Conservation (phyloP, 2,888 invertebrate genomes). For the Pseudoips prasinana region DNA sequence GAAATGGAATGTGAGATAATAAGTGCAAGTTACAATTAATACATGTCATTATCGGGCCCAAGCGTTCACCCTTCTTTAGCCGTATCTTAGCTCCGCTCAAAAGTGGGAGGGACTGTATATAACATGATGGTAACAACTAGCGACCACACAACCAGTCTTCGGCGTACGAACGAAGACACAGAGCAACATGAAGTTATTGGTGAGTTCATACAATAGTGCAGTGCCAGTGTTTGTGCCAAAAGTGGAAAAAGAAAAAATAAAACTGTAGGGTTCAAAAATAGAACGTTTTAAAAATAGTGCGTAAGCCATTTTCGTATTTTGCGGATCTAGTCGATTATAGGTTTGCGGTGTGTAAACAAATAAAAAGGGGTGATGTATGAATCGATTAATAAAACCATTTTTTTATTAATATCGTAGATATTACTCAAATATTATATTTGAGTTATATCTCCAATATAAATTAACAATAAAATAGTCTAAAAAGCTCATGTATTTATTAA, state of each 20-base stretch:
- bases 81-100: conserved; percentile 34
- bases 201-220: conserved; percentile 55
- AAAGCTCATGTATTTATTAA: no score
- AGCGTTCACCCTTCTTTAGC: conserved; percentile 44
- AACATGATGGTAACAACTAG: conserved; percentile 46
- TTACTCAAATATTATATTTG: no score
- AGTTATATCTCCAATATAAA: no score
- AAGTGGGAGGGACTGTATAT: conserved; percentile 77
- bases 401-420: no score
- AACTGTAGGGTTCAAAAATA: conserved; percentile 21
- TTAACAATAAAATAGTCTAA: no score
- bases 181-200: conserved; percentile 79
- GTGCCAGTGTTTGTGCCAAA: conserved; percentile 38
- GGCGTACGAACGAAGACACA: conserved; percentile 68
- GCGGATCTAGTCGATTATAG: conserved; percentile 1
- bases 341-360: neutral
- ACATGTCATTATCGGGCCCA: conserved; percentile 60
- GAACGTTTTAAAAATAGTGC: conserved; percentile 21
- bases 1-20: conserved; percentile 31
- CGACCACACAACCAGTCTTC: conserved; percentile 77
- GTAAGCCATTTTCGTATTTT: conserved; percentile 3
- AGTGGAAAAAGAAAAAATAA: conserved; percentile 26
- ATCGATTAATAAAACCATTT: no score
- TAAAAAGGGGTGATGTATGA: neutral
- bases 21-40: conserved; percentile 58